A percentile compares a stretch with the other conserved stretches of the same genome.
These are phyloP conservation scores for Cydia strobilella DNA, from an alignment of 1,140 invertebrate species.

Conservation along the genomic window DNA sequence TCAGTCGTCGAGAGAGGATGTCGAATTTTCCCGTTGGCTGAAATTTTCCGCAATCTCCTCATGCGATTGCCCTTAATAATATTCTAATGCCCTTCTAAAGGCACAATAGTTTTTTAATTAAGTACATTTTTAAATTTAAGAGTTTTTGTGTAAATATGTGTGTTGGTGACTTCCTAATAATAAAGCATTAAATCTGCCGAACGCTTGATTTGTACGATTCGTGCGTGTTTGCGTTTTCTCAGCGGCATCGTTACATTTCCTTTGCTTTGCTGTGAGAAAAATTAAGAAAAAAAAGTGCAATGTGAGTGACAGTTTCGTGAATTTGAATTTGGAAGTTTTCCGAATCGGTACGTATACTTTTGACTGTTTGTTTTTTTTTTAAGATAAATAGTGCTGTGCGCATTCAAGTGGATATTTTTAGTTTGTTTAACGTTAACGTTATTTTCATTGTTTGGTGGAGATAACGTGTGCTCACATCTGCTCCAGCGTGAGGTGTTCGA, in stretches of 20 bases:
- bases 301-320: constrained; percentile 12
- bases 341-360: constrained; percentile 1
- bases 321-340: constrained; percentile 26
- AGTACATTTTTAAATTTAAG: not conserved
- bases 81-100: not conserved
- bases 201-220: constrained; percentile 33
- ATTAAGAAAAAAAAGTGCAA: constrained; percentile 29
- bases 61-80: constrained; percentile 38
- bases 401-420: not conserved
- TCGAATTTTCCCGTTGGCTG: constrained; percentile 27
- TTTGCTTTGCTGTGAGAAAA: constrained; percentile 17
- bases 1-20: constrained; percentile 38
- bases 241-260: constrained; percentile 20
- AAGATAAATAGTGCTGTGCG: not conserved
- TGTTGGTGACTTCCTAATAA: constrained; percentile 17
- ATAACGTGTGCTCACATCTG: constrained; percentile 19
- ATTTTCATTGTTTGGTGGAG: constrained; percentile 22
- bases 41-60: constrained; percentile 51
- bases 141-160: constrained; percentile 12
- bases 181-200: constrained; percentile 35
- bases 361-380: constrained; percentile 15
- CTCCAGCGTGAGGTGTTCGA: not conserved
- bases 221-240: constrained; percentile 36
- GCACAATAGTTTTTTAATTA: not conserved
- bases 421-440: constrained; percentile 16